Evolutionary conservation across 2,113 vertebrate species (phyloP).

Genomic region (Sceloporus undulatus): DNA sequence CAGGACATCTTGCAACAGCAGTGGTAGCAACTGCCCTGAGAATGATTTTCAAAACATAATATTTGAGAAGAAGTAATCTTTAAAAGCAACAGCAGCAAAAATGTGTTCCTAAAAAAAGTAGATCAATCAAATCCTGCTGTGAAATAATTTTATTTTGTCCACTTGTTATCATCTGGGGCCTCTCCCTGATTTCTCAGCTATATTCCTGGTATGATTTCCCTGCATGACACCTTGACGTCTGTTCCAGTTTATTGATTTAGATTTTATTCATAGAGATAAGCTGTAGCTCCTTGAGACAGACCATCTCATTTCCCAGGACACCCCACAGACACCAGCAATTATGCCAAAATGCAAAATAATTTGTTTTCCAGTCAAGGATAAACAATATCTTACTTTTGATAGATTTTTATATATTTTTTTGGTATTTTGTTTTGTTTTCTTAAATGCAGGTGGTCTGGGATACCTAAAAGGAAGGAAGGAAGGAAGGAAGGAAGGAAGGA

Average conservation of each 20-base stretch:
- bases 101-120: not conserved
- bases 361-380: constrained; percentile 75
- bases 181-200: constrained; percentile 67
- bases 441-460: constrained; percentile 77
- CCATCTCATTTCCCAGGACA: constrained; percentile 77
- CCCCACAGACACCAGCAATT: constrained; percentile 79
- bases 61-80: constrained; percentile 17
- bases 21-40: not conserved
- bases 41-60: constrained; percentile 37
- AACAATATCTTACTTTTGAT: constrained; percentile 71
- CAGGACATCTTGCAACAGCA: constrained; percentile 32
- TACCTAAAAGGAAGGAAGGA: constrained; percentile 58
- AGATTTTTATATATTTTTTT: not conserved
- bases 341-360: constrained; percentile 77
- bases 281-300: constrained; percentile 77
- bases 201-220: constrained; percentile 56
- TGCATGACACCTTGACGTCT: constrained; percentile 61
- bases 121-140: constrained; percentile 32
- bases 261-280: constrained; percentile 75
- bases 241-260: constrained; percentile 76
- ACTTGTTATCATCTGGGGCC: constrained; percentile 58
- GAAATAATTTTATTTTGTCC: constrained; percentile 62
- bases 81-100: not conserved
- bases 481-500: constrained; percentile 62
- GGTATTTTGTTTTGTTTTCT: constrained; percentile 60